Evolutionary conservation across 2,113 vertebrate genomes (phyloP), one percentile per base, ranked within the genome.

Genomic region (Cynocephalus volans): DNA sequence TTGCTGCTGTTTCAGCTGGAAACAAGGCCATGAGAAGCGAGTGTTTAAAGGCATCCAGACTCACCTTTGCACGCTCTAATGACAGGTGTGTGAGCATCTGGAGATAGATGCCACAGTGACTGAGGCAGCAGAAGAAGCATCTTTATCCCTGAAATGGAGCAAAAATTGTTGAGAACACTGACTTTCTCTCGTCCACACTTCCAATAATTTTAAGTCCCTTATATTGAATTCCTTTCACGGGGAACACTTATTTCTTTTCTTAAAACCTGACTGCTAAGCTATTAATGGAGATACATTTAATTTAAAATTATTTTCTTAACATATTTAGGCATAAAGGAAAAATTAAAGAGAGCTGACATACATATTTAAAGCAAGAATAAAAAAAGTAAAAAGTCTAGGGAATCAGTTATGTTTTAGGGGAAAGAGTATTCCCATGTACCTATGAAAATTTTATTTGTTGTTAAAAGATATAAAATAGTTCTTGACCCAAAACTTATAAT

Each of bases 401-500:
- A 88, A 72, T 15, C 41, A 67, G 12, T 69, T 85, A 41, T 79
- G 9, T 96, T 93, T 94, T 28, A 72, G 23, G 62, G 19, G 10
- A n/a, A 88, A 60, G 7, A 54, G 70, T 52, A 76, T 5, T 79
- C 4, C 7, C 24, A 65, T 50, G 11, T 64, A 81, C 50, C 58
- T 48, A 50, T 48, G 14, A 86, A 95, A 86, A 83, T 2, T 60
- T 45, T 72, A 92, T 17, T 23, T 77, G 13, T 54, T 2, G 11
- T 64, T 90, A 64, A 56, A 72, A 83, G 17, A 64, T 70, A 41
- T 14, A 48, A 9, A 0, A 45, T 3, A 67, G 4, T 31, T 79
- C 8, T 79, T 77, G 26, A 93, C 26, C 26, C 70, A 64, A 94
- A 88, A 91, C 1, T 83, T 81, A 67, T 81, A 56, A 90, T 73